Evolutionary conservation across 2,888 invertebrate genomes (phyloP).

Genomic region (Pandemis heparana): DNA sequence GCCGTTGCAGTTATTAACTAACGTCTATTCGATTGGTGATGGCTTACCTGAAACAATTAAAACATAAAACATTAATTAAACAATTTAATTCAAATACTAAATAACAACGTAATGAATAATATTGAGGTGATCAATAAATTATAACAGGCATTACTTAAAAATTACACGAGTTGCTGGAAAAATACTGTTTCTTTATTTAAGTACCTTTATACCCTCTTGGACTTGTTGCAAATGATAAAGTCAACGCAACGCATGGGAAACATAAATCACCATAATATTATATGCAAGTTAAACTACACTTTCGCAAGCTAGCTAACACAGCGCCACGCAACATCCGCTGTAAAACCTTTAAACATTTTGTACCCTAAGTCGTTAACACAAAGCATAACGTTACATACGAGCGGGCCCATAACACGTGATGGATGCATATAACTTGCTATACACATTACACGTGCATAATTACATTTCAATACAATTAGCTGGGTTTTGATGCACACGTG

Average conservation of each 20-base stretch:
- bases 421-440: constrained; percentile 13
- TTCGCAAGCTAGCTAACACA: constrained; percentile 34
- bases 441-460: constrained; percentile 32
- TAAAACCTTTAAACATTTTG: constrained; percentile 4
- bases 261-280: constrained; percentile 35
- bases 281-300: constrained; percentile 40
- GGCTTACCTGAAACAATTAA: constrained; percentile 59
- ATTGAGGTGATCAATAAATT: not conserved
- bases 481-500: constrained; percentile 26
- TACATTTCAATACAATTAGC: constrained; percentile 41
- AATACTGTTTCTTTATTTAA: not conserved
- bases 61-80: constrained; percentile 25
- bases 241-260: constrained; percentile 32
- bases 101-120: not conserved
- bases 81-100: not conserved
- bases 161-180: not conserved
- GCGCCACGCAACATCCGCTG: constrained; percentile 39
- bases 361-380: constrained; percentile 9
- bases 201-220: not conserved
- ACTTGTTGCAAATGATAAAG: constrained; percentile 2
- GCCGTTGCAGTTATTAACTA: constrained; percentile 1
- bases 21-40: constrained; percentile 3
- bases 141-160: too few species aligned
- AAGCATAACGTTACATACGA: constrained; percentile 1
- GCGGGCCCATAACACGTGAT: constrained; percentile 21